Evolutionary conservation across 2,888 invertebrate species (phyloP).

Genomic region (Seira sanloemensis): DNA sequence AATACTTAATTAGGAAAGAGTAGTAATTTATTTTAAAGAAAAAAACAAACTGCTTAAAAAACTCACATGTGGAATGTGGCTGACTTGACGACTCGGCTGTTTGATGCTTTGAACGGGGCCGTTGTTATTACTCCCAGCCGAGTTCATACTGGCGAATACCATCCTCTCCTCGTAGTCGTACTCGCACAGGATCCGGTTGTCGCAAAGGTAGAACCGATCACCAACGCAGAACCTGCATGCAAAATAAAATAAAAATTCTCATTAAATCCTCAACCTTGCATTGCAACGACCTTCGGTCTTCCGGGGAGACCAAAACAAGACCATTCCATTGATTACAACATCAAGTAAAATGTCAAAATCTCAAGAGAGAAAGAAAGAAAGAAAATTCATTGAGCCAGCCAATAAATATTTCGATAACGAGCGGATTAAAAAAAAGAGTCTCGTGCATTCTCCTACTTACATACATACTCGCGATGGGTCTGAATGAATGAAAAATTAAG

Average conservation of each 20-base stretch:
- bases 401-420: conserved; percentile 7
- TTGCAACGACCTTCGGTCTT: background rate
- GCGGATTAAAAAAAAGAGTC: background rate
- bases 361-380: background rate
- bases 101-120: conserved; percentile 67
- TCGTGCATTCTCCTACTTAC: too few relatives aligned
- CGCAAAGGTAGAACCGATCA: conserved; percentile 96
- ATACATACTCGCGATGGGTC: too few relatives aligned
- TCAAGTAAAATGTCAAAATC: background rate
- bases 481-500: too few relatives aligned
- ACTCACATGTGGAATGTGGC: conserved; percentile 59
- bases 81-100: conserved; percentile 64
- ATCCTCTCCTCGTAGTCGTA: conserved; percentile 97
- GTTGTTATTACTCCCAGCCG: conserved; percentile 53
- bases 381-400: background rate
- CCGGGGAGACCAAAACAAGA: background rate
- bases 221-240: conserved; percentile 94
- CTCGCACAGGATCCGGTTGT: conserved; percentile 98
- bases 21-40: too few relatives aligned
- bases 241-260: background rate
- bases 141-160: conserved; percentile 92
- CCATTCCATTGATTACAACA: background rate
- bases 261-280: background rate
- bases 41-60: too few relatives aligned
- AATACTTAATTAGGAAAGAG: too few relatives aligned